phyloP scores from a whole-genome alignment of 2,888 invertebrate genomes.

The Sinopyrophorus schimmeli region DNA sequence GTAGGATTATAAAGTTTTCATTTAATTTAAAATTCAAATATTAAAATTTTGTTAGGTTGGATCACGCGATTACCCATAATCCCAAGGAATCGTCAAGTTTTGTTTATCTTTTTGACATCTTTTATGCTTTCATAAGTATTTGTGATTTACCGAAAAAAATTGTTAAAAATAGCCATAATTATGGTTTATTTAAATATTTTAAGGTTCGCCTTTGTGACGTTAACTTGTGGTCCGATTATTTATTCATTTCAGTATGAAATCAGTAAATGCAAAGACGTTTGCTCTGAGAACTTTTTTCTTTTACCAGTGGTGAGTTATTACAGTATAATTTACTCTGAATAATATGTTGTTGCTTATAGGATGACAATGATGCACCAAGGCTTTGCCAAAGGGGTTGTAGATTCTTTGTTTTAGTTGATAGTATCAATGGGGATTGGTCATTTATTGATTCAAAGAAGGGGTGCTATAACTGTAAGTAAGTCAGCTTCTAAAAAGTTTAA shows the following conservation, averaged over 20 bases:
- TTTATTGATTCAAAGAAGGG: conserved; percentile 44
- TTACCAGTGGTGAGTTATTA: conserved; percentile 12
- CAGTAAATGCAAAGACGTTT: conserved; percentile 20
- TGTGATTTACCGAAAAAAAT: too few relatives aligned
- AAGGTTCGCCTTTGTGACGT: too few relatives aligned
- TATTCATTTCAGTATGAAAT: conserved; percentile 10
- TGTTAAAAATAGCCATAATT: too few relatives aligned
- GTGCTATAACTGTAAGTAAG: conserved; percentile 47
- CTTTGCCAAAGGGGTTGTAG: conserved; percentile 49
- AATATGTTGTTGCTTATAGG: conserved; percentile 30
- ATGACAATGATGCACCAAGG: conserved; percentile 42
- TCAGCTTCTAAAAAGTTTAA: conserved; percentile 6
- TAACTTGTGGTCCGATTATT: too few relatives aligned
- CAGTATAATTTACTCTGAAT: neutral
- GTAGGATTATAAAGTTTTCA: too few relatives aligned
- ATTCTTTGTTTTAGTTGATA: conserved; percentile 47
- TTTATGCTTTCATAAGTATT: too few relatives aligned
- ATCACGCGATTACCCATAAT: too few relatives aligned
- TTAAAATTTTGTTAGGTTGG: too few relatives aligned
- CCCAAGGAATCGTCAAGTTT: too few relatives aligned
- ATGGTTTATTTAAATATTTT: too few relatives aligned
- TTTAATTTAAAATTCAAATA: too few relatives aligned
- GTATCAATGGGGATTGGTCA: conserved; percentile 43
- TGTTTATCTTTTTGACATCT: too few relatives aligned
- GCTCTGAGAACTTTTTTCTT: conserved; percentile 22